These are phyloP conservation scores for Lithophane leautieri DNA, from an alignment of 2,888 invertebrate genomes.

Conservation along the genomic window DNA sequence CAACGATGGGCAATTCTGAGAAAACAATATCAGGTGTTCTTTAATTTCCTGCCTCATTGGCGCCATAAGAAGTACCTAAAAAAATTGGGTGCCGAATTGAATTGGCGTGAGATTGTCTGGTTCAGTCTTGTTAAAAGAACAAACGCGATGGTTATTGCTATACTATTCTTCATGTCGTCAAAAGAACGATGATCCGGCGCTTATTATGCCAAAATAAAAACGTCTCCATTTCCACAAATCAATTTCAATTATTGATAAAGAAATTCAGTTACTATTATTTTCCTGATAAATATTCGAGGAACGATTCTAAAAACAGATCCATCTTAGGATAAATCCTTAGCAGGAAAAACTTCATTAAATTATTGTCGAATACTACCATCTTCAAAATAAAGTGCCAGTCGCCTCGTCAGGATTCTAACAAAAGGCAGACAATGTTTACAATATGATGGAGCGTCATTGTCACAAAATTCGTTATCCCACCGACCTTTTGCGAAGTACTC, in stretches of 20 bases:
- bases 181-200: background rate
- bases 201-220: background rate
- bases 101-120: background rate
- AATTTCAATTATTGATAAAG: background rate
- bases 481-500: conserved; percentile 37
- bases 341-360: conserved; percentile 17
- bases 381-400: conserved; percentile 27
- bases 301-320: conserved; percentile 9
- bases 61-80: background rate
- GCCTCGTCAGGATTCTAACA: conserved; percentile 10
- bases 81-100: background rate
- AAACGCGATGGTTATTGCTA: background rate
- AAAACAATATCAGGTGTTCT: background rate
- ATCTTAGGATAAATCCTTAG: background rate
- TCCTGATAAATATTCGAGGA: background rate
- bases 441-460: conserved; percentile 22
- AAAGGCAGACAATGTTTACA: conserved; percentile 17
- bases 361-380: conserved; percentile 2
- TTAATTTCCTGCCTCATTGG: background rate
- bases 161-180: background rate
- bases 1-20: background rate
- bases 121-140: background rate
- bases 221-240: background rate
- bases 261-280: background rate
- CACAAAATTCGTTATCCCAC: conserved; percentile 50